Evolutionary conservation across 2,113 vertebrate species (phyloP), one percentile per base, ranked within the genome.

Genomic region (Aythya baeri): DNA sequence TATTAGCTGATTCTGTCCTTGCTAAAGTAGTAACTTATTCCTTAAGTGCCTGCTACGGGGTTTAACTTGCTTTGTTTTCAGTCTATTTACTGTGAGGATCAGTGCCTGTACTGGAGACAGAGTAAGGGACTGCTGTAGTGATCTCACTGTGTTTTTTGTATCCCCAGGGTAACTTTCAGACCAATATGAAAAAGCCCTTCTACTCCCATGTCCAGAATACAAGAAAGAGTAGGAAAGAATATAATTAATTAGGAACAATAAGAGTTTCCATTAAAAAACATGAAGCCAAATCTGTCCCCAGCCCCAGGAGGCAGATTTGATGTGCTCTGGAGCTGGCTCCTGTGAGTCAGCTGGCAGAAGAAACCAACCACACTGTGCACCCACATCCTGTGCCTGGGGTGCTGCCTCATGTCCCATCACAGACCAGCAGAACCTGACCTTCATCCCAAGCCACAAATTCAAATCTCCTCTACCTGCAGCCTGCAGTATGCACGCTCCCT

Each of bases 231-330:
- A 86, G 49, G 81, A 92, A 94, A 96, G 61, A 93, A 78, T 85
- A 88, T 72, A 88, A 91, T 91, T 94, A 93, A 92, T 95, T 92
- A 91, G 83, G 81, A 92, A 91, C 93, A 97, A 89, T 82, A 78
- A 91, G 77, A 82, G 62, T 84, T 93, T 94, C 95, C 91, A 92
- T 82, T 95, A 75, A 68, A 93, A 95, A 74, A 93, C 93, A 97
- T 54, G 91, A 96, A 86, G 89, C 88, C 94, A 93, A 95, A 91
- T 82, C 81, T 8, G 0, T 84, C 86, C 89, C 66, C 88, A 84
- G 86, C 95, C 92, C 83, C 91, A 92, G 93, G 95, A 95, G 94
- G 92, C 74, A 87, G 85, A 92, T 95, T 72, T 87, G 95, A 54
- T 27, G 17, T 59, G 93, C 83, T 94, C 38, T 91, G 91, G 65